Evolutionary conservation across 2,888 invertebrate genomes (phyloP), one percentile per base, ranked within the genome.

Genomic region (Malthinus flaveolus): DNA sequence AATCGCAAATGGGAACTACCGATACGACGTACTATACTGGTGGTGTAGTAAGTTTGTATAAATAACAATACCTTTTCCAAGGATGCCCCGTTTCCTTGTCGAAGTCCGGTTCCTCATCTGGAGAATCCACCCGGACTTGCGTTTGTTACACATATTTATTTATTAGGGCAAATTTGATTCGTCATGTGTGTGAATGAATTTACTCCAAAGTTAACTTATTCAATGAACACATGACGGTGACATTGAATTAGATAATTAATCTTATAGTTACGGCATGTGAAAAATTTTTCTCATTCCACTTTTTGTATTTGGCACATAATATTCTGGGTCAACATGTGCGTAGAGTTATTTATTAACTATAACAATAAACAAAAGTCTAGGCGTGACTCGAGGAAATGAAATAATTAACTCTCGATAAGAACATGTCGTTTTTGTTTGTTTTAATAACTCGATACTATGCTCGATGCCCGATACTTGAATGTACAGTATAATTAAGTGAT

Each of bases 61-160:
- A 12, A 36, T 10, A 36, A 36, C 36, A 36, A 8, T n/a, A 8
- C 36, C 36, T 11, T 35, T 42, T n/a, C 39, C 39, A 42, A 42
- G 39, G 39, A 42, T 12, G 49, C 12, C 15, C 39, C n/a, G 33
- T 45, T 56, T 56, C 56, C 56, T 42, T 12, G 56, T 49, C 36
- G 15, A 12, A 36, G 49, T 56, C 56, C 56, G 56, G 55, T 48
- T 49, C 11, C 32, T 44, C 13, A n/a, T 32, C 39, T 54, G 56
- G 56, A 56, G 49, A 56, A 34, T 50, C 56, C 56, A 56, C 36
- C 56, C 56, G 56, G 56, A 56, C 49, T 15, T 36, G 42, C 9
- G 12, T 32, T 53, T 46, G 53, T 34, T 47, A 35, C 53, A 53
- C 31, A 53, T 53, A 23, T 3, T 23, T 23, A 23, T 53, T 53